These are phyloP conservation scores for Dendrocincla fuliginosa DNA, from an alignment of 2,797 vertebrate genomes.

Conservation along the genomic window DNA sequence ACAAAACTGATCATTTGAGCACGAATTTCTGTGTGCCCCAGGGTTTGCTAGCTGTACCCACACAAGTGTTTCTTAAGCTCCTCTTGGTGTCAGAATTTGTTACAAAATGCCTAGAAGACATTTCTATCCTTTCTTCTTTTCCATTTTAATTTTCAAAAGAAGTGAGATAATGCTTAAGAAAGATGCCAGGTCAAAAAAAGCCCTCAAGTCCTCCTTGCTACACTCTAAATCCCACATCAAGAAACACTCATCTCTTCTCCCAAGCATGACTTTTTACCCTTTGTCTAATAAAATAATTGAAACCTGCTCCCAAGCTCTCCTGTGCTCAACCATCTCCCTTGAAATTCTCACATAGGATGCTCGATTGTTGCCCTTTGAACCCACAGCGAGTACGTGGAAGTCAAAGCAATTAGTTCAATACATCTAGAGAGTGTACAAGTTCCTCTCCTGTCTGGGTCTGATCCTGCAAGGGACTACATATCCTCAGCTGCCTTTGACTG, in stretches of 20 bases:
- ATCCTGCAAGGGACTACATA: slow-evolving; percentile 7
- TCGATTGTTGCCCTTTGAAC: slow-evolving; percentile 44
- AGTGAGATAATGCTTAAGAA: slow-evolving; percentile 41
- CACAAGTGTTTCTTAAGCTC: neutral
- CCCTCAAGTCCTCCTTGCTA: slow-evolving; percentile 30
- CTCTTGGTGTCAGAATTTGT: slow-evolving; percentile 21
- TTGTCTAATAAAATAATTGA: slow-evolving; percentile 63
- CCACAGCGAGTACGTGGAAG: slow-evolving; percentile 41
- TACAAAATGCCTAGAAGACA: neutral
- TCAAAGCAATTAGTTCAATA: slow-evolving; percentile 64
- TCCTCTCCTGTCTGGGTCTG: slow-evolving; percentile 26
- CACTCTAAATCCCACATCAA: slow-evolving; percentile 44
- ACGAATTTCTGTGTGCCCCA: neutral
- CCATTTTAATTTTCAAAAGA: neutral
- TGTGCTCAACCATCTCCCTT: slow-evolving; percentile 25
- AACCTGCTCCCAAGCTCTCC: slow-evolving; percentile 38
- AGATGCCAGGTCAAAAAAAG: slow-evolving; percentile 55
- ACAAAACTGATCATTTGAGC: neutral
- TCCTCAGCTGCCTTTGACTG: slow-evolving; percentile 13
- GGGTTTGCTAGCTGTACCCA: neutral
- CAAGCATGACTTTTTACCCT: slow-evolving; percentile 44
- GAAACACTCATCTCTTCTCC: slow-evolving; percentile 45
- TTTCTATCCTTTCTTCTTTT: slow-evolving; percentile 10
- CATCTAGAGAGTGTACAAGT: slow-evolving; percentile 21
- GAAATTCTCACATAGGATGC: slow-evolving; percentile 51